Evolutionary conservation across 2,113 vertebrate genomes (phyloP).

Genomic region (human (Homo sapiens)): DNA sequence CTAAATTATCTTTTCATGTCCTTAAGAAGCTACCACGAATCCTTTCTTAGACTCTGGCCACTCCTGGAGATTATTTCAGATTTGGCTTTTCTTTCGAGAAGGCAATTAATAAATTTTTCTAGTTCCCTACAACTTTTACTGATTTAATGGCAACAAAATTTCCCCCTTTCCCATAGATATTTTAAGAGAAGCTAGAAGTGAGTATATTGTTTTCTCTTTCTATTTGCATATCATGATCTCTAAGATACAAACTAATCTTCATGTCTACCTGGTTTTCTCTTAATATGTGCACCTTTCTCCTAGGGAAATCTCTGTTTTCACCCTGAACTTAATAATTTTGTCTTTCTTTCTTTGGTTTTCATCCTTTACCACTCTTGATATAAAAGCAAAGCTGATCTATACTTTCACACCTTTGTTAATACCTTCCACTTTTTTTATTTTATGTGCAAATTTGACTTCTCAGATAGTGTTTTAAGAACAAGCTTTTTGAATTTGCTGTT

Average conservation of each 20-base stretch:
- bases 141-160: background rate
- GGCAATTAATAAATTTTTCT: background rate
- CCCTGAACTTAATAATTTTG: background rate
- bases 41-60: background rate
- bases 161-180: background rate
- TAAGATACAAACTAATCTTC: background rate
- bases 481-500: background rate
- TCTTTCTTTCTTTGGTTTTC: background rate
- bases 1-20: background rate
- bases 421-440: background rate
- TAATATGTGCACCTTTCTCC: background rate
- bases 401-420: background rate
- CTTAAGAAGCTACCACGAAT: background rate
- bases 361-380: background rate
- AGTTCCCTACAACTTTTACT: background rate
- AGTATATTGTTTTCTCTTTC: background rate
- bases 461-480: background rate
- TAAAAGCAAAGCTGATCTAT: background rate
- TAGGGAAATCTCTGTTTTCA: background rate
- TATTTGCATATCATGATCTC: background rate
- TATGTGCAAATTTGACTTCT: background rate
- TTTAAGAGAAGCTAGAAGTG: background rate
- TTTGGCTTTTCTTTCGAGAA: slow-evolving; percentile 21
- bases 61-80: slow-evolving; percentile 21
- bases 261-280: background rate